Evolutionary conservation across 2,888 invertebrate species (phyloP).

Genomic region (Aspidiotus destructor): DNA sequence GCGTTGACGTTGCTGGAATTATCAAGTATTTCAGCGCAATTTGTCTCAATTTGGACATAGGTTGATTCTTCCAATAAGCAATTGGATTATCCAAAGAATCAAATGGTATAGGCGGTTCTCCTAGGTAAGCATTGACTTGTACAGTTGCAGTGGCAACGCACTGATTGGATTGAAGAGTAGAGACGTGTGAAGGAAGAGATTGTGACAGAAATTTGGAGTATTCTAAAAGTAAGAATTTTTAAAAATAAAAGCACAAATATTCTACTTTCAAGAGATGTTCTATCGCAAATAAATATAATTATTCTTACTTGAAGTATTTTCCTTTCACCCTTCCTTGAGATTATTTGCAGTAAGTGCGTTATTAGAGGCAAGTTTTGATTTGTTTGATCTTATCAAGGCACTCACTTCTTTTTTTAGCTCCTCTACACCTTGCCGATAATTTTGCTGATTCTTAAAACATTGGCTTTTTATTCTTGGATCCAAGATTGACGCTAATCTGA

Average conservation of each 20-base stretch:
- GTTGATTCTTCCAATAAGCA: constrained; percentile 1
- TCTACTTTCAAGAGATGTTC: neutral
- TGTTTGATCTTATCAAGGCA: neutral
- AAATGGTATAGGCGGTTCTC: constrained; percentile 1
- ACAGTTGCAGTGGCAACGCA: neutral
- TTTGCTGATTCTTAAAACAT: neutral
- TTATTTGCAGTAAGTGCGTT: neutral
- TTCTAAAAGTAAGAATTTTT: neutral
- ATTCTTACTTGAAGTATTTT: too few relatives aligned
- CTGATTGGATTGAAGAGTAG: neutral
- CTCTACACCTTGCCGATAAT: neutral
- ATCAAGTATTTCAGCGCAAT: neutral
- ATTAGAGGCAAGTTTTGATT: neutral
- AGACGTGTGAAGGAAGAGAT: neutral
- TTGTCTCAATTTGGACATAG: neutral
- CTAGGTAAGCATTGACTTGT: neutral
- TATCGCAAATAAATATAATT: too few relatives aligned
- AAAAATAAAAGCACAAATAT: neutral
- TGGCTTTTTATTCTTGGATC: constrained; percentile 5
- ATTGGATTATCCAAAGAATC: neutral
- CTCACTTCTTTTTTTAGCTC: neutral
- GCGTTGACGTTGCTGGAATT: neutral
- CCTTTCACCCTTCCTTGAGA: too few relatives aligned
- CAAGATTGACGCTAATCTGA: constrained; percentile 5
- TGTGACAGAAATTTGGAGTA: neutral